Conservation (phyloP, 2,113 vertebrate species). For the Pteruthius melanotis region DNA sequence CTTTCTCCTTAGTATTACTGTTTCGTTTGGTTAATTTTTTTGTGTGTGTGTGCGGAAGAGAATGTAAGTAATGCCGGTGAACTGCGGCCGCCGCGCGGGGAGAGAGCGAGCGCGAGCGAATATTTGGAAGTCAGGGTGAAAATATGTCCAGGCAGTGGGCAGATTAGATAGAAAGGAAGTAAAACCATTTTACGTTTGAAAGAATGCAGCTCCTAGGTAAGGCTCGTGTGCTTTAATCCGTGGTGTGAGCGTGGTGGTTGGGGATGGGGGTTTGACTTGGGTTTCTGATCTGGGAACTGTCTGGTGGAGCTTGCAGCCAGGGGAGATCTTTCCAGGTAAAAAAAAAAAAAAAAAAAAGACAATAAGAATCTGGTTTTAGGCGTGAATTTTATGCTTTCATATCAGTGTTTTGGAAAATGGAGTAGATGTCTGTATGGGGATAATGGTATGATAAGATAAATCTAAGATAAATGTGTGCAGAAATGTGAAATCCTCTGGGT, state of each 20-base stretch:
- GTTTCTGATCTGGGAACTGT: slow-evolving; percentile 25
- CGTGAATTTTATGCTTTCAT: slow-evolving; percentile 28
- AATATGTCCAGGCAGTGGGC: slow-evolving; percentile 67
- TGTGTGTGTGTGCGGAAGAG: slow-evolving; percentile 70
- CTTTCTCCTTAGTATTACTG: background rate
- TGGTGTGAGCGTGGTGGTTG: background rate
- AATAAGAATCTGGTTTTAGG: slow-evolving; percentile 68
- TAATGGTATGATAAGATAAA: slow-evolving; percentile 13
- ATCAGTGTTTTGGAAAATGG: slow-evolving; percentile 48
- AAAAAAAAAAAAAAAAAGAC: slow-evolving; percentile 38
- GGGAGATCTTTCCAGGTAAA: slow-evolving; percentile 60
- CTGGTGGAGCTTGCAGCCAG: slow-evolving; percentile 27
- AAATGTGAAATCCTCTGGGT: slow-evolving; percentile 46
- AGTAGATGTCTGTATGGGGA: slow-evolving; percentile 49
- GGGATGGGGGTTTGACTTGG: slow-evolving; percentile 11
- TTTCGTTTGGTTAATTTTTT: background rate
- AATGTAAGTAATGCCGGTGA: slow-evolving; percentile 76
- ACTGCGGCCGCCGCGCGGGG: slow-evolving; percentile 68
- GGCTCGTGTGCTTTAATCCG: slow-evolving; percentile 45
- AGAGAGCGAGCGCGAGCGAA: slow-evolving; percentile 55
- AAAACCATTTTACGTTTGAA: slow-evolving; percentile 72
- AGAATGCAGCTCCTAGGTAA: slow-evolving; percentile 80
- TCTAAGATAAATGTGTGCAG: background rate
- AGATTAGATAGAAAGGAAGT: slow-evolving; percentile 74
- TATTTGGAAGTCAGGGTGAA: slow-evolving; percentile 72